Evolutionary conservation across 2,888 invertebrate genomes (phyloP).

Genomic region (Rosalia funebris): DNA sequence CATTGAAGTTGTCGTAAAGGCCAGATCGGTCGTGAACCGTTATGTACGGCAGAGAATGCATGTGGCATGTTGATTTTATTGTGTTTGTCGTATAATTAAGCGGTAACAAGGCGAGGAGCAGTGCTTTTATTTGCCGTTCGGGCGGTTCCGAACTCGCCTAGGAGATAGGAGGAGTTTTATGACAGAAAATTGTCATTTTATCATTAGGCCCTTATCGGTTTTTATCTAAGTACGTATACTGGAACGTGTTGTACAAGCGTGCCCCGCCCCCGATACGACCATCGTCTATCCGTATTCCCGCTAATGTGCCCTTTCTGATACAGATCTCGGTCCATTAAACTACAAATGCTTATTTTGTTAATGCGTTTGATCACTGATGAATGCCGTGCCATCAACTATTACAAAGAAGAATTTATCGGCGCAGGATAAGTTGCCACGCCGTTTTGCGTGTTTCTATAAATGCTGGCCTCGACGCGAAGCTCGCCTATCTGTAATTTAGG

Average conservation of each 20-base stretch:
- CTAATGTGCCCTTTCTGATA: slow-evolving; percentile 51
- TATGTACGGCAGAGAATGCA: slow-evolving; percentile 12
- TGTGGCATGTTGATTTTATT: slow-evolving; percentile 23
- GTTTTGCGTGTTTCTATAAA: neutral
- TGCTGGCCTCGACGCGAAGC: neutral
- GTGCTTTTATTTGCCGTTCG: slow-evolving; percentile 41
- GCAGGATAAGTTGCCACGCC: neutral
- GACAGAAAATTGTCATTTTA: slow-evolving; percentile 58
- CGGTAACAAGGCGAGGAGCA: slow-evolving; percentile 37
- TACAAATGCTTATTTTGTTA: slow-evolving; percentile 49
- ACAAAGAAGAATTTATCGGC: slow-evolving; percentile 11
- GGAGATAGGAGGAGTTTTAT: slow-evolving; percentile 53
- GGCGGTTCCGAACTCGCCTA: slow-evolving; percentile 31
- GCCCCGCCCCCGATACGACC: slow-evolving; percentile 46
- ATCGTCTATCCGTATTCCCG: slow-evolving; percentile 44
- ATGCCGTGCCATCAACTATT: slow-evolving; percentile 29
- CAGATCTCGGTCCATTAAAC: slow-evolving; percentile 51
- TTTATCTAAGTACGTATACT: slow-evolving; percentile 48
- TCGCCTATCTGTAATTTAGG: neutral
- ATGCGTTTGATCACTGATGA: slow-evolving; percentile 42
- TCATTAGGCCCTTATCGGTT: slow-evolving; percentile 53
- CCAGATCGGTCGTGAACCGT: slow-evolving; percentile 5
- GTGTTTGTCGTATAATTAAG: slow-evolving; percentile 28
- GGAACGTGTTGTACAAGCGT: no score
- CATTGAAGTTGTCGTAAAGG: slow-evolving; percentile 15